phyloP scores from a whole-genome alignment of 2,888 invertebrate species.

The Eupithecia pulchellata region DNA sequence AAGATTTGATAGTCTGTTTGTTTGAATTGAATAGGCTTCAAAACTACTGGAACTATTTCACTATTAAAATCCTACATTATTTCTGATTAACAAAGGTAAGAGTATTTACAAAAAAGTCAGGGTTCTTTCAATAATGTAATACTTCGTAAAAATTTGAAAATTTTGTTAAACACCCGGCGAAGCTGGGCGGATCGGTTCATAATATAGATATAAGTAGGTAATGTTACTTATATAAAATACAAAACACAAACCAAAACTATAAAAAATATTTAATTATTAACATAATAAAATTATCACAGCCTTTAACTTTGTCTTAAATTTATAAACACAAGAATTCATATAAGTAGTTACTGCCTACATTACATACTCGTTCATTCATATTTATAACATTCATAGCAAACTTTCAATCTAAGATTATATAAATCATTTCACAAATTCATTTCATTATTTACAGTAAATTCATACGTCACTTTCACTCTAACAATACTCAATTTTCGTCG shows the following conservation, averaged over 20 bases:
- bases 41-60: too few species aligned
- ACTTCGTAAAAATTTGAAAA: too few species aligned
- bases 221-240: not conserved
- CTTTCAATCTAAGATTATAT: not conserved
- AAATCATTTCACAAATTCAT: not conserved
- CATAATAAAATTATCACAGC: conserved; percentile 63
- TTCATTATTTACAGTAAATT: conserved; percentile 1
- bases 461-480: not conserved
- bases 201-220: not conserved
- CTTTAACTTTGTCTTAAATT: conserved; percentile 41
- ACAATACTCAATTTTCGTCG: not conserved
- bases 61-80: too few species aligned
- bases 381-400: not conserved
- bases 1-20: too few species aligned
- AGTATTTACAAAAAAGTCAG: too few species aligned
- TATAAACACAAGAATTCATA: not conserved
- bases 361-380: too few species aligned
- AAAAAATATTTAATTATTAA: conserved; percentile 17
- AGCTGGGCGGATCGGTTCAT: too few species aligned
- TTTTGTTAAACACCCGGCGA: too few species aligned
- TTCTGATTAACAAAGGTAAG: too few species aligned
- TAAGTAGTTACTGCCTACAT: not conserved
- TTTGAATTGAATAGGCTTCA: too few species aligned
- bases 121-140: too few species aligned
- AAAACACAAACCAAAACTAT: not conserved